Conservation (phyloP, 2,888 invertebrate genomes). For the Scelioninae gen. 1 region DNA sequence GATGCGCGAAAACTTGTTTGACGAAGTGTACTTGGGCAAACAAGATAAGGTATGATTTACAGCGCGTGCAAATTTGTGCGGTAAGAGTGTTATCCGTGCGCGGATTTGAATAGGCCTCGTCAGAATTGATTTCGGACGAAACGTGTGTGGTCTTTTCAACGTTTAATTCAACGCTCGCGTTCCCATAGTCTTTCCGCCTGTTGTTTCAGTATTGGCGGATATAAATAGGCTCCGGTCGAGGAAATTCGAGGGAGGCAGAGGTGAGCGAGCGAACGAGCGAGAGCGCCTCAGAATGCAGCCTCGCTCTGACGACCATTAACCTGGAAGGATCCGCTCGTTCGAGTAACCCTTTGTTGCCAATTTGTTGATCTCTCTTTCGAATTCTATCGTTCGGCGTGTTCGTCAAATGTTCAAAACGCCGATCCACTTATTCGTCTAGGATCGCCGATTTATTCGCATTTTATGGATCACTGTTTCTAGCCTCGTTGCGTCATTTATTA, state of each 20-base stretch:
- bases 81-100: conserved; percentile 26
- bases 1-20: no score
- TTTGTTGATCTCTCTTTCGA: conserved; percentile 52
- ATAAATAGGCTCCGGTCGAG: conserved; percentile 65
- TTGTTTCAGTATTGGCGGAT: conserved; percentile 67
- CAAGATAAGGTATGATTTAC: conserved; percentile 48
- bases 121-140: conserved; percentile 64
- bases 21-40: conserved; percentile 32
- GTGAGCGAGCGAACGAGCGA: conserved; percentile 34
- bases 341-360: conserved; percentile 61
- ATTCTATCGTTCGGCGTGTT: conserved; percentile 40
- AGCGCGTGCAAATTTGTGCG: conserved; percentile 30
- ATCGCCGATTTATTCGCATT: conserved; percentile 23
- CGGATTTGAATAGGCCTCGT: conserved; percentile 61
- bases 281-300: conserved; percentile 52
- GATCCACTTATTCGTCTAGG: conserved; percentile 26
- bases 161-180: conserved; percentile 65
- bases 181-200: conserved; percentile 59
- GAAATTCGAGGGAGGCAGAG: conserved; percentile 63
- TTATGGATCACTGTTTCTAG: conserved; percentile 13
- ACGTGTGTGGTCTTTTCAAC: conserved; percentile 68
- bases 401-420: conserved; percentile 34
- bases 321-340: conserved; percentile 49
- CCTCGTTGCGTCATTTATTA: conserved; percentile 34
- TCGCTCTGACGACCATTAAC: conserved; percentile 50